Evolutionary conservation across 2,113 vertebrate species (phyloP).

Genomic region (Lophotis ruficrista): DNA sequence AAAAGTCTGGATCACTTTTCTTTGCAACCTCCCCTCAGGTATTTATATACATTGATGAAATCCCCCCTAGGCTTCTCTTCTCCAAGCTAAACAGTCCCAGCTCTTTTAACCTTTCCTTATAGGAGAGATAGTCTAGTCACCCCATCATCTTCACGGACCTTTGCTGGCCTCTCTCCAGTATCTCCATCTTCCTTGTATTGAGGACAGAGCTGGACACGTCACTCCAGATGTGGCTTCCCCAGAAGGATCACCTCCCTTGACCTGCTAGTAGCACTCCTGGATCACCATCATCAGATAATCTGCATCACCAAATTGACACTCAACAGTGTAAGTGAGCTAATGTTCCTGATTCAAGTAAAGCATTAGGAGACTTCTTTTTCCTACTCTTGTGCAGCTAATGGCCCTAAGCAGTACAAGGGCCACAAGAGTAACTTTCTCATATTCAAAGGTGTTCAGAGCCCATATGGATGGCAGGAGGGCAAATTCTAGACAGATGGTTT

Average conservation of each 20-base stretch:
- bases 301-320: not conserved
- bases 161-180: not conserved
- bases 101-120: not conserved
- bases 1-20: not conserved
- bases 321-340: not conserved
- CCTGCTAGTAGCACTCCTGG: not conserved
- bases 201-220: not conserved
- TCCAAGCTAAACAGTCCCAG: not conserved
- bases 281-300: not conserved
- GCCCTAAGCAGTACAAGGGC: not conserved
- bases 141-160: not conserved
- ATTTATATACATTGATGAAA: not conserved
- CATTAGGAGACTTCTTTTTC: not conserved
- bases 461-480: accelerated
- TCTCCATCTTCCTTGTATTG: not conserved
- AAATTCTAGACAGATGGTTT: accelerated
- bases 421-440: not conserved
- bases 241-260: not conserved
- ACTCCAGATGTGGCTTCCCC: not conserved
- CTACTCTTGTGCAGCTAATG: not conserved
- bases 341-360: not conserved
- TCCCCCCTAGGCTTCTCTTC: not conserved
- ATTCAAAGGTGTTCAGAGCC: not conserved
- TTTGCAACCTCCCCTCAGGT: not conserved
- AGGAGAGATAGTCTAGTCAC: not conserved